phyloP scores from a whole-genome alignment of 2,797 vertebrate genomes.

The Enteromius afrohamiltoni region DNA sequence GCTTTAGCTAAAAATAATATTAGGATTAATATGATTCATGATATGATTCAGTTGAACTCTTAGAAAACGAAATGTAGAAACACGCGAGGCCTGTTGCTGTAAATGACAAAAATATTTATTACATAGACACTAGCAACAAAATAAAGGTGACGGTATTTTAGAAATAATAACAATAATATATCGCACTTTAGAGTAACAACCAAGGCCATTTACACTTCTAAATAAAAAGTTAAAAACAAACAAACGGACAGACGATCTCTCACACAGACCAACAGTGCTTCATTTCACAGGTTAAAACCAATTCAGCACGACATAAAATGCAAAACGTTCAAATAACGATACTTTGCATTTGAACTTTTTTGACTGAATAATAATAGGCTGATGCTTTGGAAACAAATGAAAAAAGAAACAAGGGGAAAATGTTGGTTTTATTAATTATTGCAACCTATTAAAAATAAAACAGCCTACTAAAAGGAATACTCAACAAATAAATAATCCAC shows the following conservation, averaged over 20 bases:
- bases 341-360: neutral
- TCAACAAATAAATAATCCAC: neutral
- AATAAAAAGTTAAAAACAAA: constrained; percentile 1
- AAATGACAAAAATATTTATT: neutral
- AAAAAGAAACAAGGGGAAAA: neutral
- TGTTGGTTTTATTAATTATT: neutral
- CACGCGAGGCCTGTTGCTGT: neutral
- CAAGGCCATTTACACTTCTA: neutral
- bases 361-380: neutral
- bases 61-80: neutral
- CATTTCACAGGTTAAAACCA: neutral
- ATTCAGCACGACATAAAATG: neutral
- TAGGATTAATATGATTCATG: no score
- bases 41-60: neutral
- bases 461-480: neutral
- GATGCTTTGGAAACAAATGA: neutral
- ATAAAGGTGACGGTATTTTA: neutral
- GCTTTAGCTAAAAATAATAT: constrained; percentile 2
- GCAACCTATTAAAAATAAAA: neutral
- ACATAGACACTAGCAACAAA: neutral
- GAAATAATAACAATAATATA: neutral
- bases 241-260: constrained; percentile 8
- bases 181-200: neutral
- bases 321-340: neutral
- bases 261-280: neutral